Evolutionary conservation across 2,797 vertebrate genomes (phyloP).

Genomic region (Silurus lanzhouensis): DNA sequence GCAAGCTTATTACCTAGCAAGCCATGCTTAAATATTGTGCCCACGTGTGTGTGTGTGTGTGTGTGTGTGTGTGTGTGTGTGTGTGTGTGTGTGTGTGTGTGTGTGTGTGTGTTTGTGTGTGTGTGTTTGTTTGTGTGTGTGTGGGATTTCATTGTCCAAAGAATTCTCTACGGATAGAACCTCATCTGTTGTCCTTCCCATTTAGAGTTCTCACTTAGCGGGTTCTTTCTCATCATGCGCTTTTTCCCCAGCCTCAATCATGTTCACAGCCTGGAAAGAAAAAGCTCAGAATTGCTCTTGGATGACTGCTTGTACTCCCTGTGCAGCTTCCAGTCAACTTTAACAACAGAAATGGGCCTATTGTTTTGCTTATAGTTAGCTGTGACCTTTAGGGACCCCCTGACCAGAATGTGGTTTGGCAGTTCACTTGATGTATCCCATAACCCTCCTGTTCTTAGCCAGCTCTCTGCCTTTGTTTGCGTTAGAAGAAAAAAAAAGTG

Average conservation of each 20-base stretch:
- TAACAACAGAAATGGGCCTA: conserved; percentile 33
- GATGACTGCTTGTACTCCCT: conserved; percentile 17
- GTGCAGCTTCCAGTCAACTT: conserved; percentile 20
- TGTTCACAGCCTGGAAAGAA: conserved; percentile 10
- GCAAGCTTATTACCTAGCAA: conserved; percentile 45
- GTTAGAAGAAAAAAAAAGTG: conserved; percentile 17
- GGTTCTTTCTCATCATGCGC: background rate
- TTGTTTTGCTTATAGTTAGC: conserved; percentile 41
- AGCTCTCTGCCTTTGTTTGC: conserved; percentile 26
- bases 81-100: conserved; percentile 8
- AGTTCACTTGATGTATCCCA: conserved; percentile 1
- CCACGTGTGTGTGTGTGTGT: conserved; percentile 24
- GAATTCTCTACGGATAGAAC: conserved; percentile 1
- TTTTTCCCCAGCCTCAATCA: background rate
- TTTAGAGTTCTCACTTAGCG: conserved; percentile 5
- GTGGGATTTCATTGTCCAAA: conserved; percentile 10
- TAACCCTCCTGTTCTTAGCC: conserved; percentile 8
- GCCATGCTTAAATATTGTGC: conserved; percentile 19
- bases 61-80: conserved; percentile 17
- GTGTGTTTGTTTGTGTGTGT: background rate
- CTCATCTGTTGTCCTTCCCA: conserved; percentile 2
- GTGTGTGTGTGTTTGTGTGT: background rate
- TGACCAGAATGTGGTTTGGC: conserved; percentile 37
- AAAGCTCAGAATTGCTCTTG: conserved; percentile 9
- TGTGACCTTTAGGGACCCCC: conserved; percentile 30